Conservation (phyloP, 2,888 invertebrate genomes). For the Drosophila trichaetosa region DNA sequence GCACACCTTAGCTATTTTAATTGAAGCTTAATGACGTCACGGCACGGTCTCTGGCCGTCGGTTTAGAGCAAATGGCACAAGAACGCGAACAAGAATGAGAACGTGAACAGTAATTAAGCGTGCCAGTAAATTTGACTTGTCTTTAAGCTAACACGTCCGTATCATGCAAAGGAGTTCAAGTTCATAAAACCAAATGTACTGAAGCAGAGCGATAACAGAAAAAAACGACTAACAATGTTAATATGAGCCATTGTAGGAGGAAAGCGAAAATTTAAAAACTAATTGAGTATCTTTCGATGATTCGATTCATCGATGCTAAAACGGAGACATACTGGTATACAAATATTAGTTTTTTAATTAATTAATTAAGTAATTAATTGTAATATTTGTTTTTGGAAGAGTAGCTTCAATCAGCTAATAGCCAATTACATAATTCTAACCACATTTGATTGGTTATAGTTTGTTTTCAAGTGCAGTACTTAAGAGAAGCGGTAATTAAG, state of each 20-base stretch:
- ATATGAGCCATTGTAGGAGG: constrained; percentile 1
- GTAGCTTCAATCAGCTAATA: background rate
- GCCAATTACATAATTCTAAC: background rate
- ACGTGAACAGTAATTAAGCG: constrained; percentile 69
- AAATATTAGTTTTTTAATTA: background rate
- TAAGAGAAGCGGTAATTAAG: background rate
- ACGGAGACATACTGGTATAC: background rate
- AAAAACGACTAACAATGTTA: constrained; percentile 15
- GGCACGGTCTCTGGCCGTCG: constrained; percentile 37
- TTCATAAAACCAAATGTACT: constrained; percentile 67
- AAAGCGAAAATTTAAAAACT: background rate
- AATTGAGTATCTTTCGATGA: background rate
- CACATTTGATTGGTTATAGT: background rate
- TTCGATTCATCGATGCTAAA: background rate
- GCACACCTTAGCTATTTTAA: constrained; percentile 80
- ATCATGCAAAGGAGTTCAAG: constrained; percentile 69
- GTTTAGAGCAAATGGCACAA: constrained; percentile 8
- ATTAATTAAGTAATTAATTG: background rate
- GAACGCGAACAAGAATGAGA: constrained; percentile 19
- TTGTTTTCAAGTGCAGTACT: background rate
- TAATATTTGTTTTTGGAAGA: background rate
- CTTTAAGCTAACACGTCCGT: constrained; percentile 52
- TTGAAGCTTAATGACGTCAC: constrained; percentile 78
- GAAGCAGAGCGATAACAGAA: constrained; percentile 9
- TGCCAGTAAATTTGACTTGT: constrained; percentile 59